phyloP scores from a whole-genome alignment of 2,888 invertebrate genomes.

The Gastrophysa polygoni region DNA sequence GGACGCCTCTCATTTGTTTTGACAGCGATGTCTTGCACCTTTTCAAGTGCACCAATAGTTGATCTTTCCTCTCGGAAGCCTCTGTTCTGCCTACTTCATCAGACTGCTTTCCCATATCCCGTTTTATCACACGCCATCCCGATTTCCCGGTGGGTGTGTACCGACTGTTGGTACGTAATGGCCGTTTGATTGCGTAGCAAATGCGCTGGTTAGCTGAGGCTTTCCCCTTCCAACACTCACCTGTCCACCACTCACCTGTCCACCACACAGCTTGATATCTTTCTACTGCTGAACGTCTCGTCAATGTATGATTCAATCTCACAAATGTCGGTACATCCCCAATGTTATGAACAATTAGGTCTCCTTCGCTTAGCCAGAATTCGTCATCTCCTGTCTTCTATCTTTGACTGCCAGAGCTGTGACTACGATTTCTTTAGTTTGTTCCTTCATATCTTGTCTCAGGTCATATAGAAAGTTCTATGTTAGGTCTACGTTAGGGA shows the following conservation, averaged over 20 bases:
- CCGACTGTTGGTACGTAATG: neutral
- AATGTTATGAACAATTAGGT: slow-evolving; percentile 3
- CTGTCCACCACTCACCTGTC: slow-evolving; percentile 14
- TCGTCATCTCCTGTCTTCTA: slow-evolving; percentile 4
- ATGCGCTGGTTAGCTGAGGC: slow-evolving; percentile 3
- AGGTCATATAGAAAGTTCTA: neutral
- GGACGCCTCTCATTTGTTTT: too few species aligned
- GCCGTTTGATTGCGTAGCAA: neutral
- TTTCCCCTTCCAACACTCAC: slow-evolving; percentile 6
- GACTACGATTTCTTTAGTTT: slow-evolving; percentile 12
- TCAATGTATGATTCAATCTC: slow-evolving; percentile 15
- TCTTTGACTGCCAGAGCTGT: neutral
- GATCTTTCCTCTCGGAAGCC: too few species aligned
- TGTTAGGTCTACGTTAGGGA: slow-evolving; percentile 8
- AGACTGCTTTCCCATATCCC: neutral
- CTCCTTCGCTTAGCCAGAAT: slow-evolving; percentile 1
- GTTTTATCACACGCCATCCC: neutral
- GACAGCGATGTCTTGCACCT: too few species aligned
- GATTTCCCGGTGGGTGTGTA: neutral
- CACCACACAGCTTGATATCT: neutral
- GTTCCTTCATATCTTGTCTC: neutral
- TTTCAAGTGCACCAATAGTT: too few species aligned
- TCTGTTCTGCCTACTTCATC: too few species aligned
- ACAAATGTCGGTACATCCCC: slow-evolving; percentile 15
- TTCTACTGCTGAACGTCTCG: slow-evolving; percentile 3